A percentile compares a stretch with the other conserved stretches of the same genome.
phyloP scores from a whole-genome alignment of 1,140 invertebrate species.

The Bombus fervidus region DNA sequence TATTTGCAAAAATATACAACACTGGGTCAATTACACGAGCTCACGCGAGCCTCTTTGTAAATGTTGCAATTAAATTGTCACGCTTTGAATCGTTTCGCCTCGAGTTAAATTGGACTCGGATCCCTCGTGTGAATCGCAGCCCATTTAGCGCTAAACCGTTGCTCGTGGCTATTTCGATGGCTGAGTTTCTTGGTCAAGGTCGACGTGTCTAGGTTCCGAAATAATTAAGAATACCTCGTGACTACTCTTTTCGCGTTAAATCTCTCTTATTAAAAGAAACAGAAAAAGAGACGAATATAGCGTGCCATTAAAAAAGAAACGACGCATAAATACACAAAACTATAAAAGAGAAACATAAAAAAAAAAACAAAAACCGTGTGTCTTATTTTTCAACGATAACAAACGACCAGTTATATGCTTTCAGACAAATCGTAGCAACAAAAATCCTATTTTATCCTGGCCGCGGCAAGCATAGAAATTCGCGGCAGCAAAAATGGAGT shows the following conservation, averaged over 20 bases:
- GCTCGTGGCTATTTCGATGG: no score
- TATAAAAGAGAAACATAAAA: background rate
- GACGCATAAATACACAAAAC: background rate
- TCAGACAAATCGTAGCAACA: background rate
- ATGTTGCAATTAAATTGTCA: conserved; percentile 25
- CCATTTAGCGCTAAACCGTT: background rate
- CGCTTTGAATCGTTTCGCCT: background rate
- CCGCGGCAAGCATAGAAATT: background rate
- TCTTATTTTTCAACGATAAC: background rate
- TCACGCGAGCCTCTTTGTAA: background rate
- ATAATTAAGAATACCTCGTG: background rate
- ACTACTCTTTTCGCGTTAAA: no score
- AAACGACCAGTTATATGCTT: background rate
- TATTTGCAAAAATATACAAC: background rate
- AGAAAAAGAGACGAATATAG: no score
- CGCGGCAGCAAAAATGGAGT: background rate
- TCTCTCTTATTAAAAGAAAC: no score
- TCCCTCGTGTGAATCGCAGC: background rate
- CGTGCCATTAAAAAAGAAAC: background rate
- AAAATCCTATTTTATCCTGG: background rate
- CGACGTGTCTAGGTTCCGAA: background rate
- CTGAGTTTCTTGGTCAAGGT: background rate
- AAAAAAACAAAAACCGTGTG: background rate
- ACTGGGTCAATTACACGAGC: background rate
- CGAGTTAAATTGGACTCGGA: background rate